Evolutionary conservation across 2,888 invertebrate genomes (phyloP).

Genomic region (Rhamnusium bicolor): DNA sequence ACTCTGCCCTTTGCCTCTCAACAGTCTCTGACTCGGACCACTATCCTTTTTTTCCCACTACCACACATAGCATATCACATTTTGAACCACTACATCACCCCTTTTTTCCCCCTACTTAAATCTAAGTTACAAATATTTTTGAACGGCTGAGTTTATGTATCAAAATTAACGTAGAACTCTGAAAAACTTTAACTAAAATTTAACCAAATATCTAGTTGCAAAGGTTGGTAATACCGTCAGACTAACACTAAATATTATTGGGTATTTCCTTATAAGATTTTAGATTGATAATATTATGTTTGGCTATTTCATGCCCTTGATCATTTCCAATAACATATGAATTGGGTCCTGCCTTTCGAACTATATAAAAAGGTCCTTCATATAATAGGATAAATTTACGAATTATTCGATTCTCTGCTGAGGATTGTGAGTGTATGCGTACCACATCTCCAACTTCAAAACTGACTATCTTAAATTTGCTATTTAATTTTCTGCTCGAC

Average conservation of each 20-base stretch:
- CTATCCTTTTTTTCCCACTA: no score
- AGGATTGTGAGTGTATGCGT: neutral
- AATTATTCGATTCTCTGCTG: neutral
- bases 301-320: neutral
- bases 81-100: constrained; percentile 17
- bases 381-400: neutral
- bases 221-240: neutral
- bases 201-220: neutral
- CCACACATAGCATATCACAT: no score
- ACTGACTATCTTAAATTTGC: neutral
- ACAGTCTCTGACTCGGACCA: no score
- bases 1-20: no score
- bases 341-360: constrained; percentile 6
- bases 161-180: neutral
- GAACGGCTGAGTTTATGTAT: neutral
- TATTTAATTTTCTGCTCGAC: neutral
- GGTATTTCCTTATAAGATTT: neutral
- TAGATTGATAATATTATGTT: constrained; percentile 5
- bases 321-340: neutral
- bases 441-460: neutral
- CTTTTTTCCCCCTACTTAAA: constrained; percentile 2
- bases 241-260: neutral
- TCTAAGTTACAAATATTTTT: neutral
- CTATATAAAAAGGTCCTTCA: neutral
- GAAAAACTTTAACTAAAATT: neutral